phyloP scores from a whole-genome alignment of 2,797 vertebrate genomes.

The Delichon dasypus region DNA sequence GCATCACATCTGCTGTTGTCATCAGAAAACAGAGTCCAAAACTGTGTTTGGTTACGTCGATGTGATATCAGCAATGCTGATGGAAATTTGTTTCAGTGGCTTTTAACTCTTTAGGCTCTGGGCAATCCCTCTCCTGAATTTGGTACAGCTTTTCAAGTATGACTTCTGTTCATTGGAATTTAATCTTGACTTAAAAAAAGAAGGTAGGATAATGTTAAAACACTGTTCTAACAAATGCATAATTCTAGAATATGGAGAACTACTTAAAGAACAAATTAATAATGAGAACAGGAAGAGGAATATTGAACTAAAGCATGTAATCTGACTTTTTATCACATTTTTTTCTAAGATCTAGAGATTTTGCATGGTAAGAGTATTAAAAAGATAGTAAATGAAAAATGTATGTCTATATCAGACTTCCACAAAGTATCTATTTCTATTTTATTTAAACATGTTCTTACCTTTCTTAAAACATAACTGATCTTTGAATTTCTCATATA shows the following conservation, averaged over 20 bases:
- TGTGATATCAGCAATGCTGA: accelerated
- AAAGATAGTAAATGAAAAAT: background rate
- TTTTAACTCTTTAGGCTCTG: background rate
- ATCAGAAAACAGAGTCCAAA: background rate
- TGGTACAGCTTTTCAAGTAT: background rate
- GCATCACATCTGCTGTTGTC: background rate
- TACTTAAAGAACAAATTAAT: background rate
- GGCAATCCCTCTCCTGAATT: background rate
- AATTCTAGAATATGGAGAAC: background rate
- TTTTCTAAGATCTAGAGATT: background rate
- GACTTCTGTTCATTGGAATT: background rate
- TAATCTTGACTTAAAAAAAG: background rate
- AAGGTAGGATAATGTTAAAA: background rate
- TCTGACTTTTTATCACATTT: background rate
- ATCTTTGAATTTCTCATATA: constrained; percentile 21
- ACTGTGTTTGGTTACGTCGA: accelerated
- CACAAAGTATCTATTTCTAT: background rate
- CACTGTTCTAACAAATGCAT: background rate
- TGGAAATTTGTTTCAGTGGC: background rate
- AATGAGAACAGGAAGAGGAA: background rate
- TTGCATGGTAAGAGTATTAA: background rate
- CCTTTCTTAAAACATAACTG: background rate
- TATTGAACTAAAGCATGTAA: background rate
- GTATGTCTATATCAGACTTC: background rate
- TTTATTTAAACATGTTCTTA: background rate